phyloP scores from a whole-genome alignment of 1,140 invertebrate genomes.

The Macrobrachium rosenbergii region DNA sequence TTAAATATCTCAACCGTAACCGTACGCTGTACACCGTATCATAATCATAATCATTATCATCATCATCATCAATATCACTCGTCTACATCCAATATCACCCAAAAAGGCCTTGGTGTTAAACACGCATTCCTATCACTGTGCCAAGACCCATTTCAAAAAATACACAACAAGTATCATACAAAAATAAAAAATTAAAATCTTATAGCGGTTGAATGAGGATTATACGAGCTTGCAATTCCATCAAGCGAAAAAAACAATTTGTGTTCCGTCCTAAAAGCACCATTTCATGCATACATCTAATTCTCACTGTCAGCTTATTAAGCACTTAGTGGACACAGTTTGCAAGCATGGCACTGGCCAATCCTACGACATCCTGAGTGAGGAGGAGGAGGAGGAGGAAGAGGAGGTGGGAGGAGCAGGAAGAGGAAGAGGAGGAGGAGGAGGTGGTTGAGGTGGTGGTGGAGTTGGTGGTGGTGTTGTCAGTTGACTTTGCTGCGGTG shows the following conservation, averaged over 20 bases:
- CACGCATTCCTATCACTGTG: slow-evolving; percentile 56
- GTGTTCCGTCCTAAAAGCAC: slow-evolving; percentile 53
- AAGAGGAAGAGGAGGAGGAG: no score
- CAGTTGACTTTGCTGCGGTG: slow-evolving; percentile 63
- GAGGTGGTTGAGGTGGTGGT: no score
- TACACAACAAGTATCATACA: slow-evolving; percentile 53
- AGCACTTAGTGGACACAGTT: slow-evolving; percentile 54
- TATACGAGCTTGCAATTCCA: slow-evolving; percentile 43
- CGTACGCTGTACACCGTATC: no score
- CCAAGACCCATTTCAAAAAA: slow-evolving; percentile 54
- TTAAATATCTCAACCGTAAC: no score
- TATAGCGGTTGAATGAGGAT: slow-evolving; percentile 48
- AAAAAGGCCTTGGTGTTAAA: slow-evolving; percentile 41
- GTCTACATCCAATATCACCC: slow-evolving; percentile 43
- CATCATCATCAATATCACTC: slow-evolving; percentile 32
- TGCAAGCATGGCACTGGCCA: slow-evolving; percentile 56
- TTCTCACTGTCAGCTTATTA: slow-evolving; percentile 51
- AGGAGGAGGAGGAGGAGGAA: neutral
- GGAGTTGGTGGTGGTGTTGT: slow-evolving; percentile 2
- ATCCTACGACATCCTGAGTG: slow-evolving; percentile 53
- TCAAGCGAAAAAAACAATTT: slow-evolving; percentile 49
- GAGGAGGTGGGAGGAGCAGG: no score
- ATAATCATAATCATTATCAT: slow-evolving; percentile 24
- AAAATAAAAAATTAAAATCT: slow-evolving; percentile 61
- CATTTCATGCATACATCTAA: slow-evolving; percentile 56